Conservation (phyloP, 2,888 invertebrate genomes). For the Dasypolia templi region DNA sequence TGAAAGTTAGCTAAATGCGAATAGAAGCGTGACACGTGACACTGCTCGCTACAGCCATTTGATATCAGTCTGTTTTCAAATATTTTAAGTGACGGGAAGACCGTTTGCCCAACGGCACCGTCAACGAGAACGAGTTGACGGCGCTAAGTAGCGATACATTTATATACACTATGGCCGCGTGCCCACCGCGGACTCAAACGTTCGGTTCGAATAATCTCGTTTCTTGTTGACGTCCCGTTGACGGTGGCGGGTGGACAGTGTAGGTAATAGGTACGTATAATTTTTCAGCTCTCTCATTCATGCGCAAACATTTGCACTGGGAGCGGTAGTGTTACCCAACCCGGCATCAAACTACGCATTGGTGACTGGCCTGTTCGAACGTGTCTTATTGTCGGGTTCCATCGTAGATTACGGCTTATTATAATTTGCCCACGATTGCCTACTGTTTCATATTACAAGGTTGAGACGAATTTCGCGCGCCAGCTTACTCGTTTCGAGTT, state of each 20-base stretch:
- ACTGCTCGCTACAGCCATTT: neutral
- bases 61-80: neutral
- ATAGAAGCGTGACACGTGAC: too few species aligned
- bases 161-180: too few species aligned
- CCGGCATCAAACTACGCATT: conserved; percentile 5
- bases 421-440: conserved; percentile 33
- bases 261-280: too few species aligned
- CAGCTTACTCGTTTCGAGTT: conserved; percentile 1
- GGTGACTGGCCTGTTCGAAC: neutral
- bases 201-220: too few species aligned
- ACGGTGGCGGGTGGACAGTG: too few species aligned
- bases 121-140: too few species aligned
- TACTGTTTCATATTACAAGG: conserved; percentile 49
- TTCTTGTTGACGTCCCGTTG: too few species aligned
- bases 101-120: too few species aligned
- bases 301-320: conserved; percentile 9
- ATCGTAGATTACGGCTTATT: conserved; percentile 41
- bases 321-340: conserved; percentile 3
- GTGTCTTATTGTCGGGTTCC: conserved; percentile 3
- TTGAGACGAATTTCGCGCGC: conserved; percentile 22
- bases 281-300: conserved; percentile 17
- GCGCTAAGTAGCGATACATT: too few species aligned
- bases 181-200: too few species aligned
- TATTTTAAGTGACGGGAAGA: neutral
- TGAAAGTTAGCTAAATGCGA: neutral